Conservation (phyloP, 2,113 vertebrate species). For the Sebastes fasciatus region DNA sequence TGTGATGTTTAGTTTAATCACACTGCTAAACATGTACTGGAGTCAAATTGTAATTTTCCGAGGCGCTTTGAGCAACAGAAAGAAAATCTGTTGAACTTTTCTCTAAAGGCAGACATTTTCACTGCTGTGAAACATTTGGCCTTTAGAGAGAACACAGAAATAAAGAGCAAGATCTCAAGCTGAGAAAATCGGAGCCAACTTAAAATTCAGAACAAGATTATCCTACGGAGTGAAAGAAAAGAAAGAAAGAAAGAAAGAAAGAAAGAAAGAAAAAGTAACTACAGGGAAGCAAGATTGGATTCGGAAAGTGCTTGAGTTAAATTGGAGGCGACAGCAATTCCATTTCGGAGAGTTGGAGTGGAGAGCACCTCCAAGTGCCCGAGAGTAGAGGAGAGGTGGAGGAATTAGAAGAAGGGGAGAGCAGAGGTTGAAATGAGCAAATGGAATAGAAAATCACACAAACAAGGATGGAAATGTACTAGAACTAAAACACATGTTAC, state of each 20-base stretch:
- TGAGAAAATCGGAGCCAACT: constrained; percentile 5
- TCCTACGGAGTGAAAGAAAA: constrained; percentile 1
- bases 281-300: constrained; percentile 13
- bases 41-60: not conserved
- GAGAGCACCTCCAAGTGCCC: not conserved
- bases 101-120: not conserved
- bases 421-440: constrained; percentile 43
- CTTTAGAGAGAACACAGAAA: constrained; percentile 4
- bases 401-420: constrained; percentile 9
- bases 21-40: not conserved
- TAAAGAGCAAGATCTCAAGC: constrained; percentile 1
- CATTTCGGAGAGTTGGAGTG: constrained; percentile 17
- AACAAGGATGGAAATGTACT: constrained; percentile 54
- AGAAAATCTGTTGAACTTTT: not conserved
- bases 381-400: not conserved
- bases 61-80: not conserved
- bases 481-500: constrained; percentile 23
- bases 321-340: constrained; percentile 42
- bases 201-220: constrained; percentile 32
- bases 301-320: constrained; percentile 26
- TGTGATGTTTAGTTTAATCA: not conserved
- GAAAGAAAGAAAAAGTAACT: not conserved
- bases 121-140: not conserved
- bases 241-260: not conserved
- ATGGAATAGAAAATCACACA: constrained; percentile 44